Evolutionary conservation across 2,888 invertebrate genomes (phyloP).

Genomic region (Ophioninae sp.): DNA sequence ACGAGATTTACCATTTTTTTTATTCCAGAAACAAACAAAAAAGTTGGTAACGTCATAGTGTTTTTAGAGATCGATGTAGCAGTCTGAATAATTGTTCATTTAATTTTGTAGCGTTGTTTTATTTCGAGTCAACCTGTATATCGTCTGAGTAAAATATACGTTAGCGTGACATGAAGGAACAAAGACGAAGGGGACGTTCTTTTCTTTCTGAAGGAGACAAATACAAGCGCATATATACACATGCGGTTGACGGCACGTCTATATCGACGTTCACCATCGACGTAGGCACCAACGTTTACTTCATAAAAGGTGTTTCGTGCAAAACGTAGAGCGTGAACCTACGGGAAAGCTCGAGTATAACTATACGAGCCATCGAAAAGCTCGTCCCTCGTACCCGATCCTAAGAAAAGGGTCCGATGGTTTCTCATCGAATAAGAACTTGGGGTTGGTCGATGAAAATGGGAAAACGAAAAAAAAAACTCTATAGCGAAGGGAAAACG

Average conservation of each 20-base stretch:
- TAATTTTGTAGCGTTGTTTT: background rate
- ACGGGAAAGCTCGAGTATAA: constrained; percentile 40
- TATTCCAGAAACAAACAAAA: background rate
- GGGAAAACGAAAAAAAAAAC: constrained; percentile 21
- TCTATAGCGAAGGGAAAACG: background rate
- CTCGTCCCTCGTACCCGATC: constrained; percentile 26
- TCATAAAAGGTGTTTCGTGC: constrained; percentile 48
- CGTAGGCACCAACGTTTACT: constrained; percentile 50
- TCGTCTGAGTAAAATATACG: constrained; percentile 33
- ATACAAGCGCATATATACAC: background rate
- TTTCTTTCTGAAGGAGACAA: constrained; percentile 5
- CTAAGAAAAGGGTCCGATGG: constrained; percentile 32
- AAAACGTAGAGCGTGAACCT: constrained; percentile 26
- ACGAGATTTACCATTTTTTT: too few species aligned
- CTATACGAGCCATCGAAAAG: constrained; percentile 18
- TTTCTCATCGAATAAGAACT: constrained; percentile 29
- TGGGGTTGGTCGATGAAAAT: constrained; percentile 30
- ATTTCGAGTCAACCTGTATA: constrained; percentile 19
- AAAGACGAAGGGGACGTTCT: constrained; percentile 41
- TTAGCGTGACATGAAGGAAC: constrained; percentile 55
- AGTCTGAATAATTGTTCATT: too few species aligned
- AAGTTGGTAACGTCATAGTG: too few species aligned
- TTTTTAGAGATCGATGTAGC: too few species aligned
- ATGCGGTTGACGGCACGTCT: constrained; percentile 28
- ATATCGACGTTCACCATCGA: constrained; percentile 38